Percentiles rank a stretch among this genome's conserved stretches.
Evolutionary conservation across 92 coral and sea anemone species (phyloP).

Genomic region (Phenganax subtilis): DNA sequence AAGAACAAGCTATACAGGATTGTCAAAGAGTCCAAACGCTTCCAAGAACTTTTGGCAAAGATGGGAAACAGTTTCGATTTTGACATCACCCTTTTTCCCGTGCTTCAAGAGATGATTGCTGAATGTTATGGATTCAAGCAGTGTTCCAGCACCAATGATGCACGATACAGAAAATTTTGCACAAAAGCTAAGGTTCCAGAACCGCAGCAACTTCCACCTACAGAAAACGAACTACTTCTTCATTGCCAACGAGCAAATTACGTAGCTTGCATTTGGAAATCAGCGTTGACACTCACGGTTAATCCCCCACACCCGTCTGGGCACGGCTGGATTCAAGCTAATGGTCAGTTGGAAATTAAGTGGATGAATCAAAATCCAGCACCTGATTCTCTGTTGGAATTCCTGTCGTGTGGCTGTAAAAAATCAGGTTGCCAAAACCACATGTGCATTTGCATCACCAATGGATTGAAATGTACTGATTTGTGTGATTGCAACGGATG

Average conservation of each 20-base stretch:
- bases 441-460: conserved; percentile 47
- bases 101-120: conserved; percentile 33
- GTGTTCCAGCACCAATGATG: conserved; percentile 4
- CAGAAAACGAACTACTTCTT: conserved; percentile 11
- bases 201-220: not conserved
- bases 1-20: conserved; percentile 3
- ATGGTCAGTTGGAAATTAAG: conserved; percentile 34
- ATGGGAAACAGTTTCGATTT: conserved; percentile 8
- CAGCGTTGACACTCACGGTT: not conserved
- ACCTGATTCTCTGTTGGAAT: conserved; percentile 5
- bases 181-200: too few species aligned
- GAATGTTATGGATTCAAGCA: conserved; percentile 10
- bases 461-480: conserved; percentile 19
- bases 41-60: not conserved
- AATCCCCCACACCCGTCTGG: conserved; percentile 37
- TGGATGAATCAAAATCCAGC: conserved; percentile 50
- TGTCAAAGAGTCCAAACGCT: not conserved
- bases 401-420: too few species aligned
- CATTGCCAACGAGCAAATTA: conserved; percentile 17
- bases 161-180: not conserved
- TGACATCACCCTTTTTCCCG: not conserved
- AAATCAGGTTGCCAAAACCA: not conserved
- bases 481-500: conserved; percentile 24
- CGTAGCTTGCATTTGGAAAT: conserved; percentile 10
- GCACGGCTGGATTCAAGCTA: conserved; percentile 40